phyloP scores from a whole-genome alignment of 2,113 vertebrate species.

The Motacilla alba region DNA sequence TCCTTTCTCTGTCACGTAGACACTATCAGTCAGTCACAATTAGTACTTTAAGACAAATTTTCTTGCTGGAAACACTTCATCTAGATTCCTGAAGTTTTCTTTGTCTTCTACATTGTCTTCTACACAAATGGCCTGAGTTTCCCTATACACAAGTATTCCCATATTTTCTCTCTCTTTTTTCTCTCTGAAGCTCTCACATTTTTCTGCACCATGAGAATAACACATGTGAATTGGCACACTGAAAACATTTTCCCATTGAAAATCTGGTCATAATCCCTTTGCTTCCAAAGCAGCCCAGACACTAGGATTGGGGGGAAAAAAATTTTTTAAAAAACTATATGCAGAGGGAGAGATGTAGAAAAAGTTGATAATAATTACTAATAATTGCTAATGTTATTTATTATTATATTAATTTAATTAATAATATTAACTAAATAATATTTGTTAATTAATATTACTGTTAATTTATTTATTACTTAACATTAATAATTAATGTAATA shows the following conservation, averaged over 20 bases:
- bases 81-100: not conserved
- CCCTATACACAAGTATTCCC: not conserved
- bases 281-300: not conserved
- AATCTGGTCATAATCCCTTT: not conserved
- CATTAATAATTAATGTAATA: too few relatives aligned
- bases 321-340: not conserved
- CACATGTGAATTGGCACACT: not conserved
- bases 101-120: too few relatives aligned
- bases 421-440: not conserved
- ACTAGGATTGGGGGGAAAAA: not conserved
- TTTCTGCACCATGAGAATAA: not conserved
- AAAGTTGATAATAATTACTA: not conserved
- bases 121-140: not conserved
- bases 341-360: not conserved
- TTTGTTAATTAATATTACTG: too few relatives aligned
- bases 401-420: not conserved
- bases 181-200: not conserved
- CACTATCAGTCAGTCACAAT: not conserved
- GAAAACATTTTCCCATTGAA: not conserved
- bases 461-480: not conserved
- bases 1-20: not conserved
- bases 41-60: not conserved
- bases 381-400: too few relatives aligned
- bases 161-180: not conserved
- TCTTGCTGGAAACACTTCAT: not conserved